A percentile compares a stretch with the other conserved stretches of the same genome.
These are phyloP conservation scores for Brachionichthys hirsutus DNA, from an alignment of 2,113 vertebrate species.

Conservation along the genomic window DNA sequence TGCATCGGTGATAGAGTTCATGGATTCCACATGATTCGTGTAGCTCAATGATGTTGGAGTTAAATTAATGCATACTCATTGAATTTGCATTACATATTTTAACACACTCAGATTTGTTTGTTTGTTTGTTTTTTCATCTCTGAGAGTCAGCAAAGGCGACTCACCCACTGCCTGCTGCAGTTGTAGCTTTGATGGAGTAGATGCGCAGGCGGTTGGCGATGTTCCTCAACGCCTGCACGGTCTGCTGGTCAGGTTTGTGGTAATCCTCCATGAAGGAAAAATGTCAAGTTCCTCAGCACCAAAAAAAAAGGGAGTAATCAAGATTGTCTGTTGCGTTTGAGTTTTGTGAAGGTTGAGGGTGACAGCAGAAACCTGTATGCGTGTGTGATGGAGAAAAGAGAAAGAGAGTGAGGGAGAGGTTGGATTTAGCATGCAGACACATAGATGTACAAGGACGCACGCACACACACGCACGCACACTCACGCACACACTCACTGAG, in stretches of 20 bases:
- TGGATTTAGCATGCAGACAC: conserved; percentile 58
- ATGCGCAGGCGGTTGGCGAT: conserved; percentile 91
- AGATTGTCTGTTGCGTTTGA: conserved; percentile 21
- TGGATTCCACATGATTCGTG: conserved; percentile 4
- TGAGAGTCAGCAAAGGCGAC: conserved; percentile 46
- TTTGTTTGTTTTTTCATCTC: too few relatives aligned
- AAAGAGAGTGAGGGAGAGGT: conserved; percentile 40
- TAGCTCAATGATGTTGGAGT: conserved; percentile 3
- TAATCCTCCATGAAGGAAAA: conserved; percentile 88
- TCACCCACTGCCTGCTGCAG: conserved; percentile 90
- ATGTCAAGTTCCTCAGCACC: conserved; percentile 48
- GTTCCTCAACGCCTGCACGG: conserved; percentile 91
- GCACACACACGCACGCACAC: conserved; percentile 19
- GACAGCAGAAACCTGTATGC: conserved; percentile 35
- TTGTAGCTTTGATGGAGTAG: conserved; percentile 90
- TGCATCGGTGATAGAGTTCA: not conserved
- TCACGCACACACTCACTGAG: conserved; percentile 9
- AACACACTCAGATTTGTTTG: not conserved
- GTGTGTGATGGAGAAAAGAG: conserved; percentile 33
- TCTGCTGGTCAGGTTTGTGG: conserved; percentile 95
- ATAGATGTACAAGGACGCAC: conserved; percentile 43
- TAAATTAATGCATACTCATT: conserved; percentile 1
- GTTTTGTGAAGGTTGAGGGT: conserved; percentile 23
- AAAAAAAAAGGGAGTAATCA: conserved; percentile 43
- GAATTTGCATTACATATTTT: not conserved